Evolutionary conservation across 2,888 invertebrate genomes (phyloP), one percentile per base, ranked within the genome.

Genomic region (Polyommatus icarus): DNA sequence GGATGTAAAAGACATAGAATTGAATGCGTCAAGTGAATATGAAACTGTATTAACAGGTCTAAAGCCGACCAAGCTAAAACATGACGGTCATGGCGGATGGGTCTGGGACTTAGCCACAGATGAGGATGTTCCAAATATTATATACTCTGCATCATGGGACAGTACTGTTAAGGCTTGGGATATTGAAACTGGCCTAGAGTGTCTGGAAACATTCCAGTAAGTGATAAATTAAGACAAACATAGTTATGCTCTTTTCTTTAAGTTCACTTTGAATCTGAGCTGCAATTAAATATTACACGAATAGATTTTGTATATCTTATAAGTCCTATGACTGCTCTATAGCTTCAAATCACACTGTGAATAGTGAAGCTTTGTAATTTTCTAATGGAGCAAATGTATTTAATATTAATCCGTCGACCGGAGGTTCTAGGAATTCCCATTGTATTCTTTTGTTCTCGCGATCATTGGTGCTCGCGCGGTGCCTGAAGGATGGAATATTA

Each of bases 131-230:
- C 86, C 89, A 80, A 89, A 92, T 6, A 90, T 89, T 76, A 83
- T 96, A 71, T 95, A 94, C 83, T 95, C 95, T 57, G 95, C 95
- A 24, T 95, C 95, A 57, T 96, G 95, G 95, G 95, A 96, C 84
- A 92, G 94, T 79, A 94, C 92, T 61, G 93, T 96, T 0, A 95
- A 95, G 85, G 92, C 93, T 3, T 96, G 96, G 95, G 92, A 94
- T 79, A 86, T 94, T 59, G 84, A 85, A 59, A 85, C 89, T 78
- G 93, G 90, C 77, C 90, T 95, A 81, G 84, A 86, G 78, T 92
- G 91, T 83, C 83, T 93, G 77, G 88, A 91, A 85, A 93, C 90
- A 81, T 95, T 95, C 84, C 88, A 90, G 94, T 94, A 80, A 87
- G 89, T 84, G 18, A 54, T 54, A 54, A 54, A 54, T 54, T 54